Base-by-base conservation (phyloP, 2,888 invertebrate genomes). In the Escarpia spicata region DNA sequence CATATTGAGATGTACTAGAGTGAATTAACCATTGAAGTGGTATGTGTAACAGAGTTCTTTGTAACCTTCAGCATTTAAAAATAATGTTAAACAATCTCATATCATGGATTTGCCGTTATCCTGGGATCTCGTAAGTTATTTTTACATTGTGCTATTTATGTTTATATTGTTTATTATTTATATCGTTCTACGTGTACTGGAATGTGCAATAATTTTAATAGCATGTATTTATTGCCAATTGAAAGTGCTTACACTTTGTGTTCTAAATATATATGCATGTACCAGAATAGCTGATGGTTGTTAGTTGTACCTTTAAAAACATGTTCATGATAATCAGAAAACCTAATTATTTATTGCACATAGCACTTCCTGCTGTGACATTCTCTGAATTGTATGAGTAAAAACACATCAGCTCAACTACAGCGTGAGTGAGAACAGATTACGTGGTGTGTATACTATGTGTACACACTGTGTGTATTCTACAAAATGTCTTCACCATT, bases 71-170 rank as follows among this genome's bases (percentile, higher is more conserved):
- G 26, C 75, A 75, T 75, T 75, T 75, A 75, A 75, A 75, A 75
- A 75, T 75, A 75, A 26, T 75, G 75, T 75, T 75, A 75, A 75
- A 75, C 75, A 75, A 75, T 75, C 75, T 75, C 75, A 75, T 75
- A 75, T 75, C 75, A 75, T 75, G 75, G 75, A 75, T 75, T 75
- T 75, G n/a, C 75, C 19, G 19, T 75, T 75, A 75, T 75, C n/a
- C 75, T 75, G 75, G n/a, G 75, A 75, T 75, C 75, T 75, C 75
- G 19, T 75, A 26, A 75, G 75, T 75, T 75, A 75, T 75, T 75
- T 75, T 75, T 75, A 75, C 75, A 75, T 75, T 75, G 75, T 75
- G 75, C 26, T 75, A 75, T 75, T 75, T 75, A 26, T 75, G 75
- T 75, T 75, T 75, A 26, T n/a, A 75, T 75, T 75, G 75, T 75